Conservation (phyloP, 2,797 vertebrate species). For the Sparidentex hasta region DNA sequence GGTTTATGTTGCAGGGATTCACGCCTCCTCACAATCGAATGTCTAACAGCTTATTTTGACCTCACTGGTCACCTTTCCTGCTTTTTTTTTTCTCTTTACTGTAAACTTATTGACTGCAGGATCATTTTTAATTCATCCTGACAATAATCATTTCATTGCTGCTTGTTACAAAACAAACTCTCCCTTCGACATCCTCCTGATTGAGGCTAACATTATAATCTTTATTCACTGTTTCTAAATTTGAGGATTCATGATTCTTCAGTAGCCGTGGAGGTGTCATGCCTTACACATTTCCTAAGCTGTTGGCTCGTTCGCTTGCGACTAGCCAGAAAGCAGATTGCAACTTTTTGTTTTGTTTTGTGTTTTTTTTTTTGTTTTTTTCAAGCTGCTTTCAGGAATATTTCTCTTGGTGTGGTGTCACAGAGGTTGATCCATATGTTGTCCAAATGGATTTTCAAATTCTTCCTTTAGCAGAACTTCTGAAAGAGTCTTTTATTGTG, state of each 20-base stretch:
- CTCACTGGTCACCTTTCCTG: slow-evolving; percentile 31
- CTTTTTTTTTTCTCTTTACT: slow-evolving; percentile 11
- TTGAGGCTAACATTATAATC: not conserved
- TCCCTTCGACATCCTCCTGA: slow-evolving; percentile 1
- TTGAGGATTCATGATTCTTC: slow-evolving; percentile 2
- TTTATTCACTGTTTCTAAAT: slow-evolving; percentile 29
- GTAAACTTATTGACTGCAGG: slow-evolving; percentile 39
- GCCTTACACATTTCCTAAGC: slow-evolving; percentile 42
- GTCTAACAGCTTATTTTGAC: slow-evolving; percentile 22
- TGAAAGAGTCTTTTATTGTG: slow-evolving; percentile 24
- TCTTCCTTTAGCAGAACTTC: slow-evolving; percentile 31
- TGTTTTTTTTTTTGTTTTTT: slow-evolving; percentile 10
- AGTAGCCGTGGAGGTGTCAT: slow-evolving; percentile 23
- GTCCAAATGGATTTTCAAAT: slow-evolving; percentile 59
- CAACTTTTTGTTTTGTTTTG: slow-evolving; percentile 17
- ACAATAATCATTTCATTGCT: slow-evolving; percentile 36
- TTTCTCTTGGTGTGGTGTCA: slow-evolving; percentile 53
- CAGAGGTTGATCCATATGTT: slow-evolving; percentile 56
- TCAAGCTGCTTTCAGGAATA: slow-evolving; percentile 41
- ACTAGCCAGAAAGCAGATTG: slow-evolving; percentile 44
- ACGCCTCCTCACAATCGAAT: slow-evolving; percentile 31
- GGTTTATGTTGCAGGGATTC: slow-evolving; percentile 52
- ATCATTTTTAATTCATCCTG: slow-evolving; percentile 42
- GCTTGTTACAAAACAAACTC: not conserved
- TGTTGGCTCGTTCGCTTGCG: slow-evolving; percentile 35